Evolutionary conservation across 2,888 invertebrate genomes (phyloP), one percentile per base, ranked within the genome.

Genomic region (Amaurobius ferox): DNA sequence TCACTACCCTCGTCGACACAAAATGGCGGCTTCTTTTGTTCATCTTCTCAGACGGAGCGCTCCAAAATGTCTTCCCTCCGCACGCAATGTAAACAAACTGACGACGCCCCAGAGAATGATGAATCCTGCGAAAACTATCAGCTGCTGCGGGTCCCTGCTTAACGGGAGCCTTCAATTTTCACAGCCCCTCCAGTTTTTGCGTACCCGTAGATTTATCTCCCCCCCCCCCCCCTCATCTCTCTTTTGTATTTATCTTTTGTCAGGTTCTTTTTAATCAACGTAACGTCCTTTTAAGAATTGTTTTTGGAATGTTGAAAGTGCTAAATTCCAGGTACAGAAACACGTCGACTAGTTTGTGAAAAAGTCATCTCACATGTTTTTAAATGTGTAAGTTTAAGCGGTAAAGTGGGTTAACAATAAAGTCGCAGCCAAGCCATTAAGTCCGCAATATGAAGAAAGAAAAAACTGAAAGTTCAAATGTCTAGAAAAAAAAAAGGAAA

Each of bases 51-150:
- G 64, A 28, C 29, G 32, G 40, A 40, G 61, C 35, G 9, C 35
- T 35, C 1, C 26, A 55, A 73, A 73, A 80, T 80, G 80, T 76
- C 81, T 76, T 74, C 64, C 32, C 64, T 13, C 39, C 23, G 61
- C 77, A 77, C 83, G 77, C 77, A 76, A 76, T 16, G 68, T 64
- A 83, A 76, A 76, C 81, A 61, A 71, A 80, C 80, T 64, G 76
- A 71, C 81, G 76, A 76, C 71, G 66, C 26, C 29, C 23, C 68
- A 32, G 39, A n/a, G 39, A 30, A 64, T 85, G 83, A 85, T 85
- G 77, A 71, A 85, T 85, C 83, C 77, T 85, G 83, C 66, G 83
- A 85, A 85, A 71, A 71, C 28, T 30, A 48, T 67, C 83, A 85
- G 71, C 83, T 85, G 83, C 28, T 71, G n/a, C n/a, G 30, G 29